phyloP scores from a whole-genome alignment of 2,888 invertebrate genomes.

The Labia minor region DNA sequence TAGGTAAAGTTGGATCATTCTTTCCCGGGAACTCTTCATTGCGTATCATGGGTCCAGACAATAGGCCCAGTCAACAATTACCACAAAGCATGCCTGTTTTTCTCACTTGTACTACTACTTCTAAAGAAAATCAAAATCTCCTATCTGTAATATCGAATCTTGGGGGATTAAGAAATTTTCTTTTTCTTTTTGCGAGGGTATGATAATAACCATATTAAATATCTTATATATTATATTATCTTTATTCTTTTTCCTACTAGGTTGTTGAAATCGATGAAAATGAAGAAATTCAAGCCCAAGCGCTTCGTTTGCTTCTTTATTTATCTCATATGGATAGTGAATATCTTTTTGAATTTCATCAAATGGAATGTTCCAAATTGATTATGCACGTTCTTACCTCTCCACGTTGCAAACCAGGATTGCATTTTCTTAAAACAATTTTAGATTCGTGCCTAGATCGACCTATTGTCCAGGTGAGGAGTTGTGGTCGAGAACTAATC shows the following conservation, averaged over 20 bases:
- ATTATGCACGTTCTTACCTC: conserved; percentile 53
- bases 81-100: conserved; percentile 36
- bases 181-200: conserved; percentile 58
- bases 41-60: conserved; percentile 32
- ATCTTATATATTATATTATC: conserved; percentile 24
- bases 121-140: conserved; percentile 42
- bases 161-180: conserved; percentile 53
- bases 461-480: conserved; percentile 41
- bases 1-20: conserved; percentile 35
- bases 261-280: conserved; percentile 52
- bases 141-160: conserved; percentile 45
- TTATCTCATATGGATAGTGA: conserved; percentile 49
- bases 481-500: conserved; percentile 34
- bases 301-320: conserved; percentile 48
- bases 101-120: conserved; percentile 37
- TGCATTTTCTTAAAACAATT: conserved; percentile 51
- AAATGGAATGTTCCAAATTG: conserved; percentile 39
- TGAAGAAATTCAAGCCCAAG: conserved; percentile 50
- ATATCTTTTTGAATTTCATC: conserved; percentile 48
- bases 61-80: conserved; percentile 38
- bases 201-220: too few species aligned
- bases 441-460: conserved; percentile 55
- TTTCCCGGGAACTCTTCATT: conserved; percentile 32
- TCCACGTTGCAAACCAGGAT: conserved; percentile 45
- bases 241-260: conserved; percentile 33